Evolutionary conservation across 2,797 vertebrate genomes (phyloP).

Genomic region (Myiothlypis coronata): DNA sequence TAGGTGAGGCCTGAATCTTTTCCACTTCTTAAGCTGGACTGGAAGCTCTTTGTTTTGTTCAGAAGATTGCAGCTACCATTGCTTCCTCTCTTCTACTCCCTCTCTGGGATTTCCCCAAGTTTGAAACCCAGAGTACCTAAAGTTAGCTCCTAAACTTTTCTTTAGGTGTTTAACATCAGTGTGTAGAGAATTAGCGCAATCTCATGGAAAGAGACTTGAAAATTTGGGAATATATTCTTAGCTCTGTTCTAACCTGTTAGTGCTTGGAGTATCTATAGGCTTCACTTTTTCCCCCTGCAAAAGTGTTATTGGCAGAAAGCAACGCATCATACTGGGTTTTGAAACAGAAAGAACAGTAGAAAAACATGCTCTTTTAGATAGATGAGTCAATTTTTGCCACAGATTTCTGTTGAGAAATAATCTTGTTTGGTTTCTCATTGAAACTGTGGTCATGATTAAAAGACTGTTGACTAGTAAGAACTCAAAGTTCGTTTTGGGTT

Average conservation of each 20-base stretch:
- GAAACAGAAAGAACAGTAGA: not conserved
- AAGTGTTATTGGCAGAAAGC: not conserved
- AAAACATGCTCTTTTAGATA: not conserved
- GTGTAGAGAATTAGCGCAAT: not conserved
- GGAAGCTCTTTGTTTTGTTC: not conserved
- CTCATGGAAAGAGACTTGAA: not conserved
- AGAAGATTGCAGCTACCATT: not conserved
- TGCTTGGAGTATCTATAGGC: not conserved
- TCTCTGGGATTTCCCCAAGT: not conserved
- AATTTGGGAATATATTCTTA: not conserved
- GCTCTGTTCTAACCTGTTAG: not conserved
- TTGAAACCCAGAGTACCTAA: not conserved
- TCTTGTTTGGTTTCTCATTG: not conserved
- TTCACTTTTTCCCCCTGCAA: not conserved
- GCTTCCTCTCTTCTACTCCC: not conserved
- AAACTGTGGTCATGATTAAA: not conserved
- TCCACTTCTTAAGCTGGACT: not conserved
- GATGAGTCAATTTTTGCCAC: not conserved
- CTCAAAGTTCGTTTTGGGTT: not conserved
- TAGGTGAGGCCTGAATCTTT: not conserved
- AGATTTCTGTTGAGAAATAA: not conserved
- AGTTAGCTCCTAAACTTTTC: not conserved
- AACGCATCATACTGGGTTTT: not conserved
- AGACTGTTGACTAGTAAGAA: not conserved
- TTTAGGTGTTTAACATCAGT: not conserved